Base-by-base conservation (phyloP, 1,140 invertebrate species). In the Drosophila nikananu region DNA sequence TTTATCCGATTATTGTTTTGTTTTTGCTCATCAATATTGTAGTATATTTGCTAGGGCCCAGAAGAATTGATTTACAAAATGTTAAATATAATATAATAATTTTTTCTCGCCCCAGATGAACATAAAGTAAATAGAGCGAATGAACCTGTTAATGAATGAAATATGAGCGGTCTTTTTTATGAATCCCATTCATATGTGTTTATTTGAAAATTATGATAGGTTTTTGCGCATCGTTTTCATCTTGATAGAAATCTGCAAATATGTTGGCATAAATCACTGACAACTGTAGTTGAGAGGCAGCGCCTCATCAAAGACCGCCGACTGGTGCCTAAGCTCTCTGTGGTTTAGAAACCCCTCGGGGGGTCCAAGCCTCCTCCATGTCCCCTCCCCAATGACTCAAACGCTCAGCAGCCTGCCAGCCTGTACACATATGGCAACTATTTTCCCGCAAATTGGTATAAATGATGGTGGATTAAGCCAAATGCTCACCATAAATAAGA, bases 391-490 rank as follows among this genome's bases (percentile, higher is more conserved):
- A 27, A 70, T 41, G 67, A 46, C 42, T 66, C 54, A 51, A 66
- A 39, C 46, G 55, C 55, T 25, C 39, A 41, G 57, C 64, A 60
- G 82, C 65, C 72, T 65, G 82, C 70, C 72, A 68, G 82, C 66
- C 65, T 72, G 70, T 73, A 30, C 70, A 81, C 74, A 89, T 87
- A 81, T 89, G 81, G 81, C 84, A 89, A 87, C 84, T 89, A 84
- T 81, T 89, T 80, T 64, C 55, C 62, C 74, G 73, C 74, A 87
- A 87, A 87, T 87, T 89, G 84, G 81, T 89, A 87, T 87, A 87
- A 87, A 87, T 87, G 84, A 87, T 81, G 78, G 77, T 73, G 81
- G 70, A 87, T 87, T 84, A 87, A 75, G 77, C 81, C 81, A 70
- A 81, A 77, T 79, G 73, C 71, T 81, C 51, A 66, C 77, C 64